Evolutionary conservation across 1,140 invertebrate genomes (phyloP), one percentile per base, ranked within the genome.

Genomic region (Drosophila willistoni): DNA sequence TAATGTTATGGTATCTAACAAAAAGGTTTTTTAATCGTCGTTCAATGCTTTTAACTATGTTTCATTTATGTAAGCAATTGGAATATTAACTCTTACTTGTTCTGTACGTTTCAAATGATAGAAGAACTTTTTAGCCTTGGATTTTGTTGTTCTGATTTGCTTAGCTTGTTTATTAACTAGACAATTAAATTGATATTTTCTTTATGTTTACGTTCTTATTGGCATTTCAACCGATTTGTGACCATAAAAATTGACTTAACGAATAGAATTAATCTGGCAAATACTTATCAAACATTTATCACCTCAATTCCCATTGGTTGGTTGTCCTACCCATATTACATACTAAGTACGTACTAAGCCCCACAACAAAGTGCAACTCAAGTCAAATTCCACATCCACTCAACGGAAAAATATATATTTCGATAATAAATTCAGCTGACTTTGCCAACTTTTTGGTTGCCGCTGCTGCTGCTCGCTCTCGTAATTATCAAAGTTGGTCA

Each of bases 401-500:
- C 33, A 13, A 17, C 25, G 57, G 12, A 29, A 42, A 61, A 42
- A 64, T 63, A 67, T 70, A 59, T 70, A 77, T 76, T 77, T 76
- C 73, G 60, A 64, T 76, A 73, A 64, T 77, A 76, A 70, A 70
- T 77, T 76, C 66, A 67, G 42, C 71, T 75, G 73, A 75, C 73
- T 77, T 62, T 77, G 62, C 10, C 60, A 77, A 77, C 73, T 77
- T 77, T 77, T 62, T 56, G 42, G 54, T 56, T 73, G 47, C 60
- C 56, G 56, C 3, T 42, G 42, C 44, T 61, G 41, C 51, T 41
- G 54, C 57, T 57, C 36, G 13, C 36, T 79, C 75, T 83, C 68
- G 73, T 87, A 86, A 86, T 86, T 86, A 87, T 87, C 69, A 86
- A 86, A 86, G 83, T 87, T 86, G 83, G 72, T 69, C 81, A 81